Conservation (phyloP, 2,888 invertebrate species). For the Pogonocherus hispidulus region DNA sequence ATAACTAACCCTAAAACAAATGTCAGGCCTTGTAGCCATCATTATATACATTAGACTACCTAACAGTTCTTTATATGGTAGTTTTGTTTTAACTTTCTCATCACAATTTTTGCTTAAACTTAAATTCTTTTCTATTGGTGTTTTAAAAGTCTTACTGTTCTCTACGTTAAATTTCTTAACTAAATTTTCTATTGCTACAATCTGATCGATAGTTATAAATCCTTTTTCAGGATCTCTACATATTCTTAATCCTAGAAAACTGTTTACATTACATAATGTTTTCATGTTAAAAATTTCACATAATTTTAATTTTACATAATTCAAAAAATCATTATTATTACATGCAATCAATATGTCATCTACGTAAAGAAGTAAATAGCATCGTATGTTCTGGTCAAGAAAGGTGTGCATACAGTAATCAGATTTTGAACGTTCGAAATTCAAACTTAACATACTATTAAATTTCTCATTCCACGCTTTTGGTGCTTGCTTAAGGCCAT, state of each 20-base stretch:
- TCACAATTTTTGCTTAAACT: conserved; percentile 34
- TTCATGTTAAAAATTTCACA: conserved; percentile 32
- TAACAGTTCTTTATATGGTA: conserved; percentile 32
- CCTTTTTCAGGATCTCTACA: conserved; percentile 25
- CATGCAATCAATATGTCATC: conserved; percentile 32
- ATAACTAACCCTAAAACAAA: conserved; percentile 31
- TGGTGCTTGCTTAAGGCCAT: conserved; percentile 33
- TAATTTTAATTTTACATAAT: conserved; percentile 29
- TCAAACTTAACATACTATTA: conserved; percentile 28
- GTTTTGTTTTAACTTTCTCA: conserved; percentile 27
- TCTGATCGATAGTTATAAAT: conserved; percentile 35
- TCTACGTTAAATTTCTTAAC: conserved; percentile 34
- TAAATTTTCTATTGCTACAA: conserved; percentile 21
- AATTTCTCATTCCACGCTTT: conserved; percentile 36
- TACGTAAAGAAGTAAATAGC: conserved; percentile 33
- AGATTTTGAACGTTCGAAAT: conserved; percentile 36
- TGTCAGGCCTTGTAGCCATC: conserved; percentile 30
- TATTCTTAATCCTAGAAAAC: conserved; percentile 36
- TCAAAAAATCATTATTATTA: conserved; percentile 23
- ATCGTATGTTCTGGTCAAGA: conserved; percentile 22
- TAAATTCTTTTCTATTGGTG: conserved; percentile 37
- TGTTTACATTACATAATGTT: conserved; percentile 7
- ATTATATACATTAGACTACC: conserved; percentile 37
- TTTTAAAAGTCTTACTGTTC: conserved; percentile 34
- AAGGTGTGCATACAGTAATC: conserved; percentile 39